Percentiles rank a stretch among this genome's conserved stretches.
Conservation (phyloP, 2,888 invertebrate species). For the Eledone cirrhosa region DNA sequence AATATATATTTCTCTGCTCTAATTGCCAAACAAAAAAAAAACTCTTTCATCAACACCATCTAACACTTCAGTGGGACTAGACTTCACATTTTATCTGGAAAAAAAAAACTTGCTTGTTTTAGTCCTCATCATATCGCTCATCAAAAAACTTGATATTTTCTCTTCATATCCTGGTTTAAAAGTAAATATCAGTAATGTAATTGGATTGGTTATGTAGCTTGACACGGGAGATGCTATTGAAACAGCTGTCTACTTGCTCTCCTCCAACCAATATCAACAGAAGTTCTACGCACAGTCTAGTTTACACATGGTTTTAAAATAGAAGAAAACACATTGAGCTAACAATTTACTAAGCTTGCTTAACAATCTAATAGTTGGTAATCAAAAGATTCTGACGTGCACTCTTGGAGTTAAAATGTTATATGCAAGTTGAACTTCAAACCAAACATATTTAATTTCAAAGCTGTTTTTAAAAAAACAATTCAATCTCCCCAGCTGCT, state of each 20-base stretch:
- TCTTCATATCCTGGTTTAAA: not conserved
- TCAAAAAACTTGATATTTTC: not conserved
- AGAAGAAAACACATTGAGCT: too few relatives aligned
- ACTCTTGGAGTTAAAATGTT: too few relatives aligned
- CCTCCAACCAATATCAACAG: not conserved
- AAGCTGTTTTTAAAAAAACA: too few relatives aligned
- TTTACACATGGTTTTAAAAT: too few relatives aligned
- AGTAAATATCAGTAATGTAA: too few relatives aligned
- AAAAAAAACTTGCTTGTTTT: not conserved
- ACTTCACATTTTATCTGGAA: not conserved
- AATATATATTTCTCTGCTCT: constrained; percentile 19
- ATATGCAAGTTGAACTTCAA: too few relatives aligned
- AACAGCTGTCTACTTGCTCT: too few relatives aligned
- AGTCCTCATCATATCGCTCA: constrained; percentile 15
- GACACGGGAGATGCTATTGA: not conserved
- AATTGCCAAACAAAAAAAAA: not conserved
- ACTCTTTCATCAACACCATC: not conserved
- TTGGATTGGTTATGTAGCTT: not conserved
- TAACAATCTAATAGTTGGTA: too few relatives aligned
- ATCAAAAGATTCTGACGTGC: too few relatives aligned
- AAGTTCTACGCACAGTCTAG: constrained; percentile 16
- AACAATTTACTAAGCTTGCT: too few relatives aligned
- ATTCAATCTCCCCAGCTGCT: too few relatives aligned
- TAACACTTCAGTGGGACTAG: not conserved
- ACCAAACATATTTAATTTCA: too few relatives aligned